phyloP scores from a whole-genome alignment of 2,113 vertebrate genomes.

The Alligator sinensis region DNA sequence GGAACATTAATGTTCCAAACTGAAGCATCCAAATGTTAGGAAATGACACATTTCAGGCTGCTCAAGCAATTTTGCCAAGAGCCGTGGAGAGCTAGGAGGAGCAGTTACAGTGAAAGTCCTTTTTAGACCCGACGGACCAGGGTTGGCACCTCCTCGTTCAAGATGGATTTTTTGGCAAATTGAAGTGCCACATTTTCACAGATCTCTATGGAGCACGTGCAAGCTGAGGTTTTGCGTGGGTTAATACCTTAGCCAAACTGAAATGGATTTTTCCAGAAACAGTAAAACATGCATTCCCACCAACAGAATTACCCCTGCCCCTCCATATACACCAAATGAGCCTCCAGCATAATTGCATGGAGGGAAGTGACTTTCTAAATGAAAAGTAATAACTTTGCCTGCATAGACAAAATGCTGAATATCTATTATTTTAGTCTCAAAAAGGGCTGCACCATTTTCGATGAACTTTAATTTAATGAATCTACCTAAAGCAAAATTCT shows the following conservation, averaged over 20 bases:
- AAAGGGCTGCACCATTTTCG: neutral
- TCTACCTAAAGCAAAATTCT: neutral
- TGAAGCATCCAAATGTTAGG: constrained; percentile 54
- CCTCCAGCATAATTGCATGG: no score
- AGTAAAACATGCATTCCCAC: neutral
- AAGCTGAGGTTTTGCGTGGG: neutral
- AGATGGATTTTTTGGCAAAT: neutral
- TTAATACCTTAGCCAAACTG: neutral
- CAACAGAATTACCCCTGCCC: accelerated
- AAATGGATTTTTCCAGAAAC: neutral
- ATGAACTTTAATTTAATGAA: neutral
- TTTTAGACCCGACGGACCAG: neutral
- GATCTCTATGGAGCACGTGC: neutral
- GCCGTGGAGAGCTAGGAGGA: neutral
- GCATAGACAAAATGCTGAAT: accelerated
- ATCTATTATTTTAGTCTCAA: neutral
- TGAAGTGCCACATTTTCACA: neutral
- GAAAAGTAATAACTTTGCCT: neutral
- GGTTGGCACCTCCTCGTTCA: neutral
- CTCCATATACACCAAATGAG: neutral
- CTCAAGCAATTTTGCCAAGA: neutral
- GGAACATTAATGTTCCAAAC: constrained; percentile 55
- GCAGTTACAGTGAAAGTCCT: neutral
- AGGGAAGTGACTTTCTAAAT: neutral
- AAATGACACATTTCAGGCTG: constrained; percentile 50